Evolutionary conservation across 2,113 vertebrate species (phyloP).

Genomic region (Sinocyclocheilus anophthalmus): DNA sequence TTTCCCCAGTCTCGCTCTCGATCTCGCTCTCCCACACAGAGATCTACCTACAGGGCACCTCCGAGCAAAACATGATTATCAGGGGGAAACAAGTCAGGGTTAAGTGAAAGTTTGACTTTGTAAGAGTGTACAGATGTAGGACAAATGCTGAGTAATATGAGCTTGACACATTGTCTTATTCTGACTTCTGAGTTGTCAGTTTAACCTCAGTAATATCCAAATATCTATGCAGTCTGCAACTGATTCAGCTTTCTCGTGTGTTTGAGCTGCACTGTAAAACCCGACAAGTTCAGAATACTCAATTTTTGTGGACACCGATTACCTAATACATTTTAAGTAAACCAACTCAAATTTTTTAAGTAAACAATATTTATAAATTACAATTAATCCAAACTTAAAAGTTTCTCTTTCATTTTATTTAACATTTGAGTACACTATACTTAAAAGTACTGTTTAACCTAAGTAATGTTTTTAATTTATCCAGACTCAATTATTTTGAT

Average conservation of each 20-base stretch:
- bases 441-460: too few species aligned
- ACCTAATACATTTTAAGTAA: too few species aligned
- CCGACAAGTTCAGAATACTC: too few species aligned
- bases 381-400: too few species aligned
- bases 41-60: slow-evolving; percentile 34
- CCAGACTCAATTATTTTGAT: too few species aligned
- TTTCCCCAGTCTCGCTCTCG: neutral
- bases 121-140: slow-evolving; percentile 4
- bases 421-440: too few species aligned
- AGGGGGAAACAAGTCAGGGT: slow-evolving; percentile 29
- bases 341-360: too few species aligned
- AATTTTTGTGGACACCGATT: too few species aligned
- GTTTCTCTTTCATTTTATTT: too few species aligned
- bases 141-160: neutral
- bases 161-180: neutral
- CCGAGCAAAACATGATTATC: slow-evolving; percentile 18
- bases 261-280: too few species aligned
- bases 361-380: too few species aligned
- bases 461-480: too few species aligned
- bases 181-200: neutral
- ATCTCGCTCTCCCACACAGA: neutral
- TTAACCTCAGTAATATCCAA: neutral
- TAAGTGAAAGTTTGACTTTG: slow-evolving; percentile 27
- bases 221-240: neutral
- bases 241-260: neutral